phyloP scores from a whole-genome alignment of 2,797 vertebrate genomes.

The Adelosebastes latens region DNA sequence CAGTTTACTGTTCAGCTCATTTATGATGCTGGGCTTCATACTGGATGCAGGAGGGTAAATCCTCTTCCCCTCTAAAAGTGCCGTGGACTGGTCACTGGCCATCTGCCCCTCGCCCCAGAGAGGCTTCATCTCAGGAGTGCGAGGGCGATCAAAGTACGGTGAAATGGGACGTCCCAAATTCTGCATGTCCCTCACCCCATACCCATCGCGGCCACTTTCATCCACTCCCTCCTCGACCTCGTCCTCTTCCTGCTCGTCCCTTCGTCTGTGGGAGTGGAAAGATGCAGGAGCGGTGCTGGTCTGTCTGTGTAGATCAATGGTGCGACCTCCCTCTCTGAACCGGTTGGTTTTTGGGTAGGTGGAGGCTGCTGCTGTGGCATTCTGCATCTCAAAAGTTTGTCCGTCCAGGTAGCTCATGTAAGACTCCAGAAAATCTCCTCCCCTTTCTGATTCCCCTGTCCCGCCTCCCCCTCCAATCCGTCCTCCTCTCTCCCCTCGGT shows the following conservation, averaged over 20 bases:
- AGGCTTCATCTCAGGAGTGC: conserved; percentile 84
- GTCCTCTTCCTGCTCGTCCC: conserved; percentile 80
- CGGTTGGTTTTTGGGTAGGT: conserved; percentile 83
- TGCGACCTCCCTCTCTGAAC: conserved; percentile 78
- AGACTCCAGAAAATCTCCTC: conserved; percentile 89
- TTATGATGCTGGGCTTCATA: conserved; percentile 93
- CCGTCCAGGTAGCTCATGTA: conserved; percentile 94
- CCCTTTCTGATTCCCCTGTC: conserved; percentile 72
- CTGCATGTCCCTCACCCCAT: conserved; percentile 75
- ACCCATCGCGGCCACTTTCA: conserved; percentile 73
- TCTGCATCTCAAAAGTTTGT: conserved; percentile 90
- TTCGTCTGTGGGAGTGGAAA: conserved; percentile 78
- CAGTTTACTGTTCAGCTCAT: conserved; percentile 92
- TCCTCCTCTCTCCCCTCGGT: conserved; percentile 71
- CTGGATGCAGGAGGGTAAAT: conserved; percentile 85
- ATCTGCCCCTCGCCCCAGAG: conserved; percentile 81
- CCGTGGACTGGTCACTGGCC: conserved; percentile 63
- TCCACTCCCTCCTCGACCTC: conserved; percentile 75
- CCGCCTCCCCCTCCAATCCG: conserved; percentile 76
- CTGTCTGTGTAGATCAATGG: conserved; percentile 77
- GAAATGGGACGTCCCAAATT: conserved; percentile 80
- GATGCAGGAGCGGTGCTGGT: conserved; percentile 81
- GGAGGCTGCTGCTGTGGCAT: conserved; percentile 80
- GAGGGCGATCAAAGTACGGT: conserved; percentile 83
- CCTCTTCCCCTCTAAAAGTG: conserved; percentile 81